Conservation (phyloP, 92 coral and sea anemone species). For the Phenganax subtilis region DNA sequence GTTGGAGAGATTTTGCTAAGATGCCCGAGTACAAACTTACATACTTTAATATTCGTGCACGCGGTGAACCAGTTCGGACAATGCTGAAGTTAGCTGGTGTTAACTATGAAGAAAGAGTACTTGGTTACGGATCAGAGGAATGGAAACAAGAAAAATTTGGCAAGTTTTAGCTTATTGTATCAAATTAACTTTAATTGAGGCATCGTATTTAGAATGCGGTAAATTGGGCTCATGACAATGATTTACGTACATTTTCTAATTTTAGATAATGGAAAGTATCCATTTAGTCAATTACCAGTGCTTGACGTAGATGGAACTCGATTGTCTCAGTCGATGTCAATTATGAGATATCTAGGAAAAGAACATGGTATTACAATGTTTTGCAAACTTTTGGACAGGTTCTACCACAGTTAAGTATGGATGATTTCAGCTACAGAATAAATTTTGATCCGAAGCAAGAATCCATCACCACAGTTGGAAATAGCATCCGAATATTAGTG, state of each 20-base stretch:
- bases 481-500: too few species aligned
- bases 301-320: slow-evolving; percentile 20
- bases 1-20: neutral
- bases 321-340: slow-evolving; percentile 11
- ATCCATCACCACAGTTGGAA: too few species aligned
- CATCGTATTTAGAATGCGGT: neutral
- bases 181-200: neutral
- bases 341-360: slow-evolving; percentile 32
- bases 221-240: neutral
- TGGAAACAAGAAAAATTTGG: slow-evolving; percentile 21
- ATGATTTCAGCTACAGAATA: neutral
- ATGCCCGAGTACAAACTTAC: slow-evolving; percentile 36
- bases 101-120: slow-evolving; percentile 13
- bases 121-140: slow-evolving; percentile 13
- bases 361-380: slow-evolving; percentile 13
- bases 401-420: too few species aligned
- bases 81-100: slow-evolving; percentile 35
- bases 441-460: too few species aligned
- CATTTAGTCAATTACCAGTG: slow-evolving; percentile 19
- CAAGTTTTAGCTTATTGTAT: neutral
- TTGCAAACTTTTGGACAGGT: neutral
- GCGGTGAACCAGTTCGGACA: slow-evolving; percentile 31
- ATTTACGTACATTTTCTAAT: neutral
- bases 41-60: slow-evolving; percentile 33
- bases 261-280: slow-evolving; percentile 10